Base-by-base conservation (phyloP, 2,797 vertebrate genomes). In the Lacerta agilis region DNA sequence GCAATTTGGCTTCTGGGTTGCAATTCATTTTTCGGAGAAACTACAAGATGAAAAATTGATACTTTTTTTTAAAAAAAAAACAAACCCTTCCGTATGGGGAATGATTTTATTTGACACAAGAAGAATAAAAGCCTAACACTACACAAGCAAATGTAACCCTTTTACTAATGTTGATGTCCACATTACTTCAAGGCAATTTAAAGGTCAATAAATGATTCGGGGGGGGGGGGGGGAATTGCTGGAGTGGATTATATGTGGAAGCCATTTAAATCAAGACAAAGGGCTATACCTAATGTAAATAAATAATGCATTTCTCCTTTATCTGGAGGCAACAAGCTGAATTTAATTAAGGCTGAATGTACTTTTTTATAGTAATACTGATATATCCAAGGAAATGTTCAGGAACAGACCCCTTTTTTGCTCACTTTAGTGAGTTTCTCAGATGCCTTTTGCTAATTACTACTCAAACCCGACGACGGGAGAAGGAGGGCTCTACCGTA, bases 321-420 rank as follows among this genome's bases (percentile, higher is more conserved):
- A 82, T 83, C 38, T 82, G 67, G 55, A 61, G 66, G 49, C 25
- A 64, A 72, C 49, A 79, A 29, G 55, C 55, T 75, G 13, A 73
- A 64, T 88, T 79, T 61, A 88, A 88, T 86, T 86, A 81, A 76
- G 67, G 43, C 17, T 86, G 43, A 89, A 67, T 41, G 45, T 58
- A 80, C 41, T 77, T n/a, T 77, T n/a, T 72, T 3, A 1, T 25
- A 8, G 81, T 73, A 80, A 7, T 8, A 36, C 4, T 3, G 5
- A 82, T 88, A 78, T 41, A 86, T 85, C 67, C 41, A 61, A 8
- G 1, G 29, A 71, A 88, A 78, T 87, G 45, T 55, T 87, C 0
- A 1, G 66, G 29, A 79, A 58, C 33, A n/a, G 29, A 5, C 33
- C 3, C 49, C 49, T 1, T 29, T 89, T 82, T 64, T 49, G 11